Base-by-base conservation (phyloP, 2,888 invertebrate species). In the Acleris literana region DNA sequence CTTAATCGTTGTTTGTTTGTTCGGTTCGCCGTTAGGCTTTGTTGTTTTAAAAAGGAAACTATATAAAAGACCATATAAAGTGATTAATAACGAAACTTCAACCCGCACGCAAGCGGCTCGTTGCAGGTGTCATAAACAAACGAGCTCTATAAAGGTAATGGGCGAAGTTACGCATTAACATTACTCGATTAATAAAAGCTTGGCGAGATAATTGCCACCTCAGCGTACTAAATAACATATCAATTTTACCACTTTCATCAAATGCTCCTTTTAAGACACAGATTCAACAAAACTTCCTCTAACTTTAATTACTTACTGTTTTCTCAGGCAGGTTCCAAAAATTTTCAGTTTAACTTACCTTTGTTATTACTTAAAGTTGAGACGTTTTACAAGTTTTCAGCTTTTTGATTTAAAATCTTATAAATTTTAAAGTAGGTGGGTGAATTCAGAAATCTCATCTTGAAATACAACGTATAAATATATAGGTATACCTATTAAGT, bases 111-210 rank as follows among this genome's bases (percentile, higher is more conserved):
- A 46, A 66, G 57, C 46, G 66, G 52, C 46, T 62, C 66, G 62
- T 66, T 66, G 61, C 52, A 61, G 61, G 61, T 62, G 66, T 66
- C 66, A 62, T 66, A 62, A 62, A 57, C 56, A 57, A 66, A 66
- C 56, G 46, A 46, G 52, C 52, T 57, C 60, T 62, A 62, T 66
- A 62, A 62, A 52, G 39, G 33, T 61, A 62, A 66, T 62, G 57
- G 57, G 57, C 39, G 48, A 66, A 66, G 66, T 66, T 66, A 61
- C 55, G 33, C 55, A 60, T 60, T 60, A 64, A 54, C 43, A 64
- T 64, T 55, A 52, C 29, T 48, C 29, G 55, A 48, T 57, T 66
- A 62, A 61, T 65, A 61, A 62, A 62, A 57, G 25, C 56, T 39
- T 25, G 16, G 20, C 57, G 22, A 46, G 25, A 51, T 51, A 22